These are phyloP conservation scores for Syndactyla subalaris DNA, from an alignment of 2,797 vertebrate genomes.

Conservation along the genomic window DNA sequence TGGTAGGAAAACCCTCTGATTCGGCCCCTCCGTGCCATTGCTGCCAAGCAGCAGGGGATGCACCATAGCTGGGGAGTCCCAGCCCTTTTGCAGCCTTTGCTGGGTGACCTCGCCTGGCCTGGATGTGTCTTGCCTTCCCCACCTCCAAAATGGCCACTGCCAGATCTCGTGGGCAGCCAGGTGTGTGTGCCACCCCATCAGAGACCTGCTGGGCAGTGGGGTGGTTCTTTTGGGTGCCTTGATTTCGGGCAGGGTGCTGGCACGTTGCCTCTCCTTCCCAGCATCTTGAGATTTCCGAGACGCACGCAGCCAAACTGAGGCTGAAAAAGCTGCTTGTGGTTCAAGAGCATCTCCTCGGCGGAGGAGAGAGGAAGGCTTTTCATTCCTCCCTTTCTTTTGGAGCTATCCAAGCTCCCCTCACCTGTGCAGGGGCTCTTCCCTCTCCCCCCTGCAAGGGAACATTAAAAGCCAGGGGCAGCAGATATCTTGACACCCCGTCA, in stretches of 20 bases:
- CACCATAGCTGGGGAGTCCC: background rate
- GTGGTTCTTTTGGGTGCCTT: background rate
- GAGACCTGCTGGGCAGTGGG: background rate
- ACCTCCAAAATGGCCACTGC: background rate
- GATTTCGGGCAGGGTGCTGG: background rate
- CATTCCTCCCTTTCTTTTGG: background rate
- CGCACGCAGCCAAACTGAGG: background rate
- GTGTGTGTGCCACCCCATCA: background rate
- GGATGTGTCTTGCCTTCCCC: background rate
- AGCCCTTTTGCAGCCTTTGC: background rate
- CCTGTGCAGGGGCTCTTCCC: background rate
- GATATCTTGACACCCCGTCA: constrained; percentile 69
- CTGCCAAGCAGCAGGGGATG: background rate
- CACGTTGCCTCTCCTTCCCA: constrained; percentile 17
- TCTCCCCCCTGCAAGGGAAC: constrained; percentile 13
- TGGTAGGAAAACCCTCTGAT: background rate
- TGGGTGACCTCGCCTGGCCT: background rate
- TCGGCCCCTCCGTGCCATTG: background rate
- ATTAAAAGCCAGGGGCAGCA: constrained; percentile 61
- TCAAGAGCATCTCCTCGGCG: constrained; percentile 37
- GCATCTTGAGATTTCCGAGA: constrained; percentile 48
- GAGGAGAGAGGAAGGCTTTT: constrained; percentile 11
- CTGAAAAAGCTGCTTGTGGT: constrained; percentile 50
- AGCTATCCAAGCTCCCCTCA: background rate
- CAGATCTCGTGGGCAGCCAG: background rate